Conservation (phyloP, 2,113 vertebrate species). For the Tragelaphus scriptus region DNA sequence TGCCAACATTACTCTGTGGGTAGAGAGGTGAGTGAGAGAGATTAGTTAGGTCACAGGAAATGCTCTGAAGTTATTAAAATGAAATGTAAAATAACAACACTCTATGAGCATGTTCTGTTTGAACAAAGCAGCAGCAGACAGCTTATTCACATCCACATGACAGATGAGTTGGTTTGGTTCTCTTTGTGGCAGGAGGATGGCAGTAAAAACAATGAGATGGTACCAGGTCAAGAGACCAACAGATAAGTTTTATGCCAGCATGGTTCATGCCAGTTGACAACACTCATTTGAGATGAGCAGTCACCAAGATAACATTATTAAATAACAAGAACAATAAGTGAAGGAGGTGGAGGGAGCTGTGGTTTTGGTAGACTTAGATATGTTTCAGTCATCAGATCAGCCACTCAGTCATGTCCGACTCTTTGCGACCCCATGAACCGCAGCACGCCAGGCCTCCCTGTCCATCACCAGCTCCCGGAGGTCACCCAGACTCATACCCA, state of each 20-base stretch:
- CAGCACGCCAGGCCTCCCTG: too few species aligned
- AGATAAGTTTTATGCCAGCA: not conserved
- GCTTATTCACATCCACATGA: not conserved
- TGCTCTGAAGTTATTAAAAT: not conserved
- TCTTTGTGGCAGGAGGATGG: not conserved
- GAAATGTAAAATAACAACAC: not conserved
- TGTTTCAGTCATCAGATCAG: not conserved
- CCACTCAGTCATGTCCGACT: too few species aligned
- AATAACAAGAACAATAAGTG: not conserved
- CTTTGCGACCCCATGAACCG: too few species aligned
- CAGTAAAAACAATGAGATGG: not conserved
- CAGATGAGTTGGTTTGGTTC: not conserved
- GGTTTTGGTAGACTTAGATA: not conserved
- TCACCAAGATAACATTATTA: not conserved
- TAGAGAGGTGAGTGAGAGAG: not conserved
- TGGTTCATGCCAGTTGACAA: not conserved
- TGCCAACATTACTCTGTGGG: not conserved
- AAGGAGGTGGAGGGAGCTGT: not conserved
- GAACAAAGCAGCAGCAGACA: not conserved
- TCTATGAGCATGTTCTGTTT: not conserved
- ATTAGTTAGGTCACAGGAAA: not conserved
- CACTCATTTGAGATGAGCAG: not conserved
- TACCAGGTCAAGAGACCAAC: not conserved
- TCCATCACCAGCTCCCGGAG: too few species aligned
- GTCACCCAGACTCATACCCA: too few species aligned